Conservation (phyloP, 2,113 vertebrate genomes). For the Pollachius pollachius region DNA sequence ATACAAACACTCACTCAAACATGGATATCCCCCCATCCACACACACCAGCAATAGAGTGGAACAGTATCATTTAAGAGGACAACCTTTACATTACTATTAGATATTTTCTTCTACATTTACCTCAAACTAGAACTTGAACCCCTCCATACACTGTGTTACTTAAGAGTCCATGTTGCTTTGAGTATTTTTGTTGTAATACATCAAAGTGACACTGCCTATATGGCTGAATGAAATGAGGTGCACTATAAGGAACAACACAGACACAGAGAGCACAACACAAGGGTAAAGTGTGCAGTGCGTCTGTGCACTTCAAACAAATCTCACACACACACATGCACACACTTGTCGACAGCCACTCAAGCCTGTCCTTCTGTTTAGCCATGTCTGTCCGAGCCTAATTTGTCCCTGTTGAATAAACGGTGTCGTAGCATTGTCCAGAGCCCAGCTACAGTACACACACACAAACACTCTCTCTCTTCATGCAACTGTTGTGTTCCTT, state of each 20-base stretch:
- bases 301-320: slow-evolving; percentile 38
- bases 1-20: slow-evolving; percentile 1
- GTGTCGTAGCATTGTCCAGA: slow-evolving; percentile 29
- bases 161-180: too few species aligned
- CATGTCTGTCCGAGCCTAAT: slow-evolving; percentile 45
- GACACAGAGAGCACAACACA: background rate
- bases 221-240: too few species aligned
- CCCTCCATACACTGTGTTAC: too few species aligned
- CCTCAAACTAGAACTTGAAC: too few species aligned
- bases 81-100: background rate
- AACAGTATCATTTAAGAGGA: background rate
- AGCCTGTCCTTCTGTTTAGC: slow-evolving; percentile 23
- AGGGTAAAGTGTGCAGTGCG: slow-evolving; percentile 16
- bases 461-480: background rate
- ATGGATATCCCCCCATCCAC: background rate
- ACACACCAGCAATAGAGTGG: slow-evolving; percentile 3
- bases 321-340: slow-evolving; percentile 15
- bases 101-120: too few species aligned
- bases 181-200: too few species aligned
- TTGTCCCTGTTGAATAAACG: slow-evolving; percentile 61
- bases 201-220: too few species aligned
- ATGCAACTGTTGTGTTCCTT: background rate
- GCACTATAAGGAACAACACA: background rate
- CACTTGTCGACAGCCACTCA: slow-evolving; percentile 26
- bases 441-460: slow-evolving; percentile 9